Base-by-base conservation (phyloP, 2,888 invertebrate species). In the Clunio marinus region DNA sequence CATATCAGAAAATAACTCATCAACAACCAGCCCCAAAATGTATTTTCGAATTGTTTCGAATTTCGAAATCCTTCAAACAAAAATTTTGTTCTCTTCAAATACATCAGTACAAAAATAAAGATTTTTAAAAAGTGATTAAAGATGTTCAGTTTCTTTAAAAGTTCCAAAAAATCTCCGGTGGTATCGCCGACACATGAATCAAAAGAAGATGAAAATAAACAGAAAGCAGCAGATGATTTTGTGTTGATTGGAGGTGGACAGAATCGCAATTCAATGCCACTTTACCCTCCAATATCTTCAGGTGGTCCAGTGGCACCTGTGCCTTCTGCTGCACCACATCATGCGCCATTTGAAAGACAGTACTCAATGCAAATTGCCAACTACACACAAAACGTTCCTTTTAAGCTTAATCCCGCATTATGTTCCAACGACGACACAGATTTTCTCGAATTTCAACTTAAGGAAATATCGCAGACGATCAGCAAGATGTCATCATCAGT, bases 91-190 rank as follows among this genome's bases (percentile, higher is more conserved):
- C 32, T 32, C 8, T 8, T 7, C 32, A 32, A 41, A 10, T n/a
- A 41, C n/a, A n/a, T 41, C 41, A n/a, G 2, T 3, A 13, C 41
- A 41, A 41, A 51, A 22, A 51, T 51, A 5, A 51, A 32, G 20
- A 51, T 20, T 8, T 3, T 51, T 51, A 22, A 51, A 17, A 17
- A 51, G 22, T 22, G 8, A 45, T 46, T 46, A 32, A 57, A 20
- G 5, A 68, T 68, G 68, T 68, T 68, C 41, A 68, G 45, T 15
- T 68, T 68, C 27, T 68, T 68, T 17, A 68, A 68, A 58, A 58
- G 58, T 27, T 55, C 55, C n/a, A 68, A 68, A 15, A 57, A 57
- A 13, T 68, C 68, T 1, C 68, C 68, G 24, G 22, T 58, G 1
- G 58, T 13, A 15, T 41, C 68, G 1, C 68, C 68, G 41, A 35